A percentile compares a stretch with the other conserved stretches of the same genome.
Conservation (phyloP, 2,113 vertebrate species). For the Semicossyphus pulcher region DNA sequence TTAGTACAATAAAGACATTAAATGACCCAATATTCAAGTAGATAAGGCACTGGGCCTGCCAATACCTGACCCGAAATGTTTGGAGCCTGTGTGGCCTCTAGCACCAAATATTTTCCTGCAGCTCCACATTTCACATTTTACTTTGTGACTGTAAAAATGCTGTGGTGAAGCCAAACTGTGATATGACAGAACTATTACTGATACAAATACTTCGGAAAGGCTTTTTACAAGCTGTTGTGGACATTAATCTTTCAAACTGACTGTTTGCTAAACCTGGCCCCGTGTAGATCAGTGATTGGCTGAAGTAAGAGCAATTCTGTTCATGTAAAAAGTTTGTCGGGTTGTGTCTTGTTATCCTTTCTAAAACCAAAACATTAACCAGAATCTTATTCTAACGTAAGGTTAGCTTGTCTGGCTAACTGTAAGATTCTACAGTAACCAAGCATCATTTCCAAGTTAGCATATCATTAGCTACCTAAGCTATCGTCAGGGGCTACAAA, state of each 20-base stretch:
- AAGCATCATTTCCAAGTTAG: too few relatives aligned
- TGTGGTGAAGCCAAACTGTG: background rate
- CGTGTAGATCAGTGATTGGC: background rate
- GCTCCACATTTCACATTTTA: slow-evolving; percentile 38
- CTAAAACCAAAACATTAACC: background rate
- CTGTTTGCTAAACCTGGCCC: background rate
- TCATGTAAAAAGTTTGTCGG: background rate
- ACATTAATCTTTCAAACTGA: background rate
- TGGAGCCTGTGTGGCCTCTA: slow-evolving; percentile 49
- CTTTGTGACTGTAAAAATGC: background rate
- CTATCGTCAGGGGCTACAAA: too few relatives aligned
- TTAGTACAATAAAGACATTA: slow-evolving; percentile 16
- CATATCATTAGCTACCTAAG: too few relatives aligned
- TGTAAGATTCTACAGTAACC: background rate
- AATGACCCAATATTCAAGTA: slow-evolving; percentile 70
- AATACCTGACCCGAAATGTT: slow-evolving; percentile 60
- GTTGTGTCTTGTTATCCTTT: background rate
- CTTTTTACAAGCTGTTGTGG: slow-evolving; percentile 6
- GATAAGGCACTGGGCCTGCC: slow-evolving; percentile 68
- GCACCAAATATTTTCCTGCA: slow-evolving; percentile 68
- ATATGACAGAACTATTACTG: background rate
- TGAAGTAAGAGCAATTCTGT: too few relatives aligned
- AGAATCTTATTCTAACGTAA: background rate
- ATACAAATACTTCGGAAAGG: background rate
- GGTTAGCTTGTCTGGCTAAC: background rate